Evolutionary conservation across 92 coral and sea anemone species (phyloP).

Genomic region (Siderastrea radians): DNA sequence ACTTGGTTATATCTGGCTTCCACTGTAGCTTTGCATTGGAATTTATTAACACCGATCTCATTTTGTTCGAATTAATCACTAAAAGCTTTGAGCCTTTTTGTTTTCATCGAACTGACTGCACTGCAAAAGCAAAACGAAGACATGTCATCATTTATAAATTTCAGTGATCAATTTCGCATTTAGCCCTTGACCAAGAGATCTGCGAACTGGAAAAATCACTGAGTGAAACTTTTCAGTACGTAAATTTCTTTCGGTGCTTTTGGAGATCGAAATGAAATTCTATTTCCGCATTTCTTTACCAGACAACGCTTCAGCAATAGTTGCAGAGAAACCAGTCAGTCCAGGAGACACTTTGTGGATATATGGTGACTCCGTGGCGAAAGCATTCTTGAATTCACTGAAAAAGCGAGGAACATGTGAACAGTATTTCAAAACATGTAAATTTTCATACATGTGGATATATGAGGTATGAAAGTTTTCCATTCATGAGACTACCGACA

Average conservation of each 20-base stretch:
- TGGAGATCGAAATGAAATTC: not conserved
- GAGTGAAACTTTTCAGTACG: no score
- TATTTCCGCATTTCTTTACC: not conserved
- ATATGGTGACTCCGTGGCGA: conserved; percentile 62
- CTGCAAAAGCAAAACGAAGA: no score
- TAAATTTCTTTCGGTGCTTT: not conserved
- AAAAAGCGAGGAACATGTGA: conserved; percentile 33
- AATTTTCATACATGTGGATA: conserved; percentile 49
- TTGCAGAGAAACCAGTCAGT: not conserved
- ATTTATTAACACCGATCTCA: no score
- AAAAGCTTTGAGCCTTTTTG: no score
- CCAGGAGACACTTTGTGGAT: conserved; percentile 47
- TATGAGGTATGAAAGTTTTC: conserved; percentile 39
- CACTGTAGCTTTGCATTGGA: no score
- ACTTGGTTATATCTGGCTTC: no score
- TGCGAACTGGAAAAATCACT: no score
- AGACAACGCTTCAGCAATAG: not conserved
- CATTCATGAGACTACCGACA: not conserved
- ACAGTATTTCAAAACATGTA: conserved; percentile 36
- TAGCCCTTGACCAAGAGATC: no score
- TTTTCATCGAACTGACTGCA: no score
- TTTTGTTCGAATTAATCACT: no score
- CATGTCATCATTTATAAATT: no score
- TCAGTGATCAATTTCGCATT: no score
- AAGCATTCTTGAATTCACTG: conserved; percentile 43